These are phyloP conservation scores for Eremobia ochroleuca DNA, from an alignment of 2,888 invertebrate genomes.

Conservation along the genomic window DNA sequence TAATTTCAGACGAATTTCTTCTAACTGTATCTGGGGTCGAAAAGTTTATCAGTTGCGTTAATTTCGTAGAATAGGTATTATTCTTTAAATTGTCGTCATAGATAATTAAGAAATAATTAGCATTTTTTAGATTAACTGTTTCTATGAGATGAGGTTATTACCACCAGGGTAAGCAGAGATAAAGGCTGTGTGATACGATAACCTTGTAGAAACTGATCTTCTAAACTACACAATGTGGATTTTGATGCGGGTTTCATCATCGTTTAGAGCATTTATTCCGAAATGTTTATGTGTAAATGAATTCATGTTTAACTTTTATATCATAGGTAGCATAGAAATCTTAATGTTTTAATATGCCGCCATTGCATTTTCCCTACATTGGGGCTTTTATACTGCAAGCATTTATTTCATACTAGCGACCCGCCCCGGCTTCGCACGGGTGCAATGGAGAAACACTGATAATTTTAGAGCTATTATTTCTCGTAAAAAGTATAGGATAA, in stretches of 20 bases:
- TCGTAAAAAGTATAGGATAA: too few relatives aligned
- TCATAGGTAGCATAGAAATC: too few relatives aligned
- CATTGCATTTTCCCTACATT: too few relatives aligned
- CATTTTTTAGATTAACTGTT: conserved; percentile 25
- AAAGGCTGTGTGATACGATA: background rate
- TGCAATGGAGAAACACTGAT: too few relatives aligned
- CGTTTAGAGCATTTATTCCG: background rate
- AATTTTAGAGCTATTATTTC: too few relatives aligned
- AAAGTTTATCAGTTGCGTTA: conserved; percentile 39
- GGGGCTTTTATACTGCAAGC: too few relatives aligned
- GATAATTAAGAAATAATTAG: conserved; percentile 36
- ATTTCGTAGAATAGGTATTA: conserved; percentile 29
- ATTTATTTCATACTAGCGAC: too few relatives aligned
- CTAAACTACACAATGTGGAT: background rate
- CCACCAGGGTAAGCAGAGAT: conserved; percentile 9
- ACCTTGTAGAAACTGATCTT: background rate
- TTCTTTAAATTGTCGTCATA: conserved; percentile 21
- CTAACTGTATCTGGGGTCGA: conserved; percentile 12
- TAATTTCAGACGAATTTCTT: conserved; percentile 6
- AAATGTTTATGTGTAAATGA: too few relatives aligned
- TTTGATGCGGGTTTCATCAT: too few relatives aligned
- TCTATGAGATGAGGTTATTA: conserved; percentile 51
- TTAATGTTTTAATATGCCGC: too few relatives aligned
- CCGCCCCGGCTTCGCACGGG: too few relatives aligned
- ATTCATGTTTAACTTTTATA: too few relatives aligned